Evolutionary conservation across 2,888 invertebrate species (phyloP).

Genomic region (Blera fallax): DNA sequence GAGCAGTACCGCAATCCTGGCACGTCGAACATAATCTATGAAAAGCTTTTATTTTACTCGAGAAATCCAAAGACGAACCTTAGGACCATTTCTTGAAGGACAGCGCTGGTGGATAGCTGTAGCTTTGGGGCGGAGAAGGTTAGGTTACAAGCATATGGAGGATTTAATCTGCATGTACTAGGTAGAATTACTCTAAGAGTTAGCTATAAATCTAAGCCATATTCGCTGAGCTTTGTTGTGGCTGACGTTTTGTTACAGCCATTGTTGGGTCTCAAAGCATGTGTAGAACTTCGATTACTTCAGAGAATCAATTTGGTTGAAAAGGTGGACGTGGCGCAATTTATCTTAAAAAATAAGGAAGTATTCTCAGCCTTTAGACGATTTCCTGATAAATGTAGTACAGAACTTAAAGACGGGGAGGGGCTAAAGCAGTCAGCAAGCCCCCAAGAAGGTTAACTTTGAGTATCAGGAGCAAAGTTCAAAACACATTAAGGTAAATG

Average conservation of each 20-base stretch:
- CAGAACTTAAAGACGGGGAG: conserved; percentile 8
- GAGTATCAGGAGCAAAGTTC: no score
- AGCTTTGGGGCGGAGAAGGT: conserved; percentile 22
- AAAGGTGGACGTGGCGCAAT: no score
- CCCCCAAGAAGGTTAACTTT: no score
- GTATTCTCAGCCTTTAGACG: conserved; percentile 19
- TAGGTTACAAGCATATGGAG: conserved; percentile 35
- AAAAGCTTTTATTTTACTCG: conserved; percentile 1
- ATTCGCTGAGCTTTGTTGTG: no score
- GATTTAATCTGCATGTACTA: no score
- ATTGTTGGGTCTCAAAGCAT: no score
- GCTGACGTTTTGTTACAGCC: no score
- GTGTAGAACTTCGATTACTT: conserved; percentile 1
- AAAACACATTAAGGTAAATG: no score
- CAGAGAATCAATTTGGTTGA: conserved; percentile 5
- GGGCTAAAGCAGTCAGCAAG: no score
- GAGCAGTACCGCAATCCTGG: conserved; percentile 8
- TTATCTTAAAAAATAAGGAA: not conserved
- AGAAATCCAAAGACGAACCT: conserved; percentile 3
- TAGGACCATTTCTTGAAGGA: conserved; percentile 4
- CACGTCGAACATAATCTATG: no score
- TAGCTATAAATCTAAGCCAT: no score
- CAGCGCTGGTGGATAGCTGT: conserved; percentile 16
- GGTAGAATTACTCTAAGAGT: no score
- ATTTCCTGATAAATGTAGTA: conserved; percentile 33